Evolutionary conservation across 1,140 invertebrate species (phyloP).

Genomic region (Panulirus ornatus): DNA sequence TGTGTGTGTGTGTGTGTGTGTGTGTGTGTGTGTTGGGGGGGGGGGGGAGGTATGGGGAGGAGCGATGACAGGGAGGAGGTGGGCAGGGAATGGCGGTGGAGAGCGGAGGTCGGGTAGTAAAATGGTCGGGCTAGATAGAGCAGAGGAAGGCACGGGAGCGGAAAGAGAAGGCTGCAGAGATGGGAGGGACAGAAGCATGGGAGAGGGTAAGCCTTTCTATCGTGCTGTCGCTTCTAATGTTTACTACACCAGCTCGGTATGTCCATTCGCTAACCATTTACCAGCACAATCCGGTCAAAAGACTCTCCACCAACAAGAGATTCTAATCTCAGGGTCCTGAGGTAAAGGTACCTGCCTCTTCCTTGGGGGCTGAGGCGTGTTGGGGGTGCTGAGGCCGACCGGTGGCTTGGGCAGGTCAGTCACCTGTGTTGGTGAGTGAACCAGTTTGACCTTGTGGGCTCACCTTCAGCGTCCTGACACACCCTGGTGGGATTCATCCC

Average conservation of each 20-base stretch:
- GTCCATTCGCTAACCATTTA: too few relatives aligned
- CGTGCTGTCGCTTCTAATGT: too few relatives aligned
- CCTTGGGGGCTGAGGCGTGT: too few relatives aligned
- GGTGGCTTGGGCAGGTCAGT: conserved; percentile 22
- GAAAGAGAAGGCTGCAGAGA: background rate
- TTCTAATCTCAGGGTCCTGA: too few relatives aligned
- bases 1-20: too few relatives aligned
- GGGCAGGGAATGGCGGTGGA: background rate
- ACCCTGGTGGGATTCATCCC: too few relatives aligned
- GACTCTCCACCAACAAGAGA: too few relatives aligned
- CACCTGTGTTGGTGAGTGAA: conserved; percentile 4
- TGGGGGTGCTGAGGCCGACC: too few relatives aligned
- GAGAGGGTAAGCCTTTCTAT: too few relatives aligned
- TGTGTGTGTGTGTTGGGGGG: background rate
- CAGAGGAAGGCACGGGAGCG: background rate
- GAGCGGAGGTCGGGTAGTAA: background rate
- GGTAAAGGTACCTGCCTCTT: too few relatives aligned
- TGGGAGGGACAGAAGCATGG: background rate
- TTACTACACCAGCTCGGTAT: too few relatives aligned
- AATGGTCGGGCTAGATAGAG: background rate
- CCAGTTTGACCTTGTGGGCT: background rate
- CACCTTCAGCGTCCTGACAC: background rate
- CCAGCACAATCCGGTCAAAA: too few relatives aligned
- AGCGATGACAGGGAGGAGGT: background rate
- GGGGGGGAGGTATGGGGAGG: background rate